Conservation (phyloP, 2,113 vertebrate species). For the Thymallus thymallus region DNA sequence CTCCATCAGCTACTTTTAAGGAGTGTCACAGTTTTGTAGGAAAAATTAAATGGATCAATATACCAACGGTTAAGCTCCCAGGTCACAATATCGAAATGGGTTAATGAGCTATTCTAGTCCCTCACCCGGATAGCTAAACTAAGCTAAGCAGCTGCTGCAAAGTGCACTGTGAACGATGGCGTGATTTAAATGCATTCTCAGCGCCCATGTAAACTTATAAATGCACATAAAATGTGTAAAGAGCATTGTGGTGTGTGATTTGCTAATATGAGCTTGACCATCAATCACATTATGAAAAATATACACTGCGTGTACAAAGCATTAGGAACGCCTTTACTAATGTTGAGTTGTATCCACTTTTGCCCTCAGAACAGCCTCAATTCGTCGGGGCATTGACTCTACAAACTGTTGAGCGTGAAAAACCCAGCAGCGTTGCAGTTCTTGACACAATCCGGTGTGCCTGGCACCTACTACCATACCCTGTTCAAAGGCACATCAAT, state of each 20-base stretch:
- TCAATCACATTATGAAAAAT: not conserved
- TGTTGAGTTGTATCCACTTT: too few species aligned
- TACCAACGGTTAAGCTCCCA: constrained; percentile 49
- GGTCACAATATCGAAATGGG: constrained; percentile 66
- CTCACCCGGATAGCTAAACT: constrained; percentile 63
- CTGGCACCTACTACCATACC: too few species aligned
- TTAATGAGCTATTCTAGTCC: constrained; percentile 69
- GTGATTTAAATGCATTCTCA: constrained; percentile 51
- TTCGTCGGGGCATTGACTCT: too few species aligned
- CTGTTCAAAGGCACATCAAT: too few species aligned
- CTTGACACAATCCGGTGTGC: too few species aligned
- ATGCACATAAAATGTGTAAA: not conserved
- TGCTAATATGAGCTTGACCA: not conserved
- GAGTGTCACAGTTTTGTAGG: constrained; percentile 9
- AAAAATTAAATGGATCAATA: constrained; percentile 21
- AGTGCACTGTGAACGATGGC: constrained; percentile 21
- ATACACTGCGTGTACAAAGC: too few species aligned
- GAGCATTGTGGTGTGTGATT: not conserved
- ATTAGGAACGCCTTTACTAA: too few species aligned
- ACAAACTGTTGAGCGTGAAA: too few species aligned
- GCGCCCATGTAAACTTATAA: constrained; percentile 1
- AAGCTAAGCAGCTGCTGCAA: constrained; percentile 62
- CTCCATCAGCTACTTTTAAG: constrained; percentile 29
- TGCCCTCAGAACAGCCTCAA: too few species aligned
- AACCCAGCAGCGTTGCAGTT: too few species aligned